phyloP scores from a whole-genome alignment of 2,113 vertebrate genomes.

The Lamprotornis superbus region DNA sequence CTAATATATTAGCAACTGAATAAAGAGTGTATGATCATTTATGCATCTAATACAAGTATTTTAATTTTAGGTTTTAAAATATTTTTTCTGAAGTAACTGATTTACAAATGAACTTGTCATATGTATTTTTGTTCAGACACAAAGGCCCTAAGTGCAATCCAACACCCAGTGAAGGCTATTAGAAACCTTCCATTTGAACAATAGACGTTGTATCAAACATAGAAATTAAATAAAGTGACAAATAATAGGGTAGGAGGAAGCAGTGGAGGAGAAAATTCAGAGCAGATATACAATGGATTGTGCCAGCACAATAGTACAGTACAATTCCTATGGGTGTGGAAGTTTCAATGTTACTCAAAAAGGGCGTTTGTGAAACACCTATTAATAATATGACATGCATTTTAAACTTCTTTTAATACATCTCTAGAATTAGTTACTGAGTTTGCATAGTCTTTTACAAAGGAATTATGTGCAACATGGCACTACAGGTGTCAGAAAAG shows the following conservation, averaged over 20 bases:
- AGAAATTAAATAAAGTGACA: slow-evolving; percentile 40
- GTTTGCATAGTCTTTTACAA: neutral
- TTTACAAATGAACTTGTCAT: neutral
- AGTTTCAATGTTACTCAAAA: neutral
- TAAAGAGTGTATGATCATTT: neutral
- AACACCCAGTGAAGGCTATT: neutral
- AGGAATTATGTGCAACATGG: neutral
- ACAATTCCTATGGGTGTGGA: neutral
- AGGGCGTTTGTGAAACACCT: neutral
- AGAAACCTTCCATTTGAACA: slow-evolving; percentile 19
- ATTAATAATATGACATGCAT: neutral
- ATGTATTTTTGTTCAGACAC: neutral
- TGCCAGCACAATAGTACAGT: neutral
- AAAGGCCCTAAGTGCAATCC: neutral
- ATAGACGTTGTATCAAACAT: neutral
- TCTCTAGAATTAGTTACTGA: neutral
- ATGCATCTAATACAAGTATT: neutral
- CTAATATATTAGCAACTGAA: neutral
- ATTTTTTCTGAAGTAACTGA: neutral
- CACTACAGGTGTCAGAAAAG: neutral
- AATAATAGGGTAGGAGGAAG: slow-evolving; percentile 6
- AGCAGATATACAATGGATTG: neutral
- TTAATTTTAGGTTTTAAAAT: neutral
- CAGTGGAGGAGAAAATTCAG: slow-evolving; percentile 10
- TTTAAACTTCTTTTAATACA: neutral